Percentiles rank a stretch among this genome's conserved stretches.
phyloP scores from a whole-genome alignment of 2,888 invertebrate species.

The Tiliacea aurago region DNA sequence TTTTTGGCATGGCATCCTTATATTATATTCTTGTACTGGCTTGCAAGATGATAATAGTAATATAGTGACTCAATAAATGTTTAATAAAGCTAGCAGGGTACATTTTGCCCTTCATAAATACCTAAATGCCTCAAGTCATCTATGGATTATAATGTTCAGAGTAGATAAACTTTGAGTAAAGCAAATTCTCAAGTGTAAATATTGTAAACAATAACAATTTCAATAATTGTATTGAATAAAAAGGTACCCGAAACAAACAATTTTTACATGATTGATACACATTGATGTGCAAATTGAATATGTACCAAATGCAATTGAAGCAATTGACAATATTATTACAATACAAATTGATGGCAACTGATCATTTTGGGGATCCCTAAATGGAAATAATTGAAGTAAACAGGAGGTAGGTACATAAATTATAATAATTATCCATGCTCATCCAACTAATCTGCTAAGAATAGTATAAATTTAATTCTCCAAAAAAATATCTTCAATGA shows the following conservation, averaged over 20 bases:
- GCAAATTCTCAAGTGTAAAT: background rate
- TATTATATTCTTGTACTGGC: background rate
- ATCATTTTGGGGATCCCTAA: no score
- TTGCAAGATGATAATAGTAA: background rate
- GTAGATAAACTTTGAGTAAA: background rate
- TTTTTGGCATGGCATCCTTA: background rate
- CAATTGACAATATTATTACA: no score
- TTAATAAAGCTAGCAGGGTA: background rate
- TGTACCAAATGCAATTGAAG: no score
- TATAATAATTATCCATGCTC: background rate
- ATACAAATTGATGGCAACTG: no score
- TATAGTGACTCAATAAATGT: background rate
- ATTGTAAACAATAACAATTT: conserved; percentile 10
- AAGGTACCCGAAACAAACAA: no score
- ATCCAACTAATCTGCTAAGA: background rate
- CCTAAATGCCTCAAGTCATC: background rate
- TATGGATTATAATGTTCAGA: background rate
- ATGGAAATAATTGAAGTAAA: background rate
- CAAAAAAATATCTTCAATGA: background rate
- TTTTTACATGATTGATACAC: no score
- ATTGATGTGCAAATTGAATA: no score
- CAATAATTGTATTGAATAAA: background rate
- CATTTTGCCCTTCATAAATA: background rate
- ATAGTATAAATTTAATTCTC: no score
- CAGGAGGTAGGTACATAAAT: background rate